Base-by-base conservation (phyloP, 1,140 invertebrate species). In the Drosophila sp. region DNA sequence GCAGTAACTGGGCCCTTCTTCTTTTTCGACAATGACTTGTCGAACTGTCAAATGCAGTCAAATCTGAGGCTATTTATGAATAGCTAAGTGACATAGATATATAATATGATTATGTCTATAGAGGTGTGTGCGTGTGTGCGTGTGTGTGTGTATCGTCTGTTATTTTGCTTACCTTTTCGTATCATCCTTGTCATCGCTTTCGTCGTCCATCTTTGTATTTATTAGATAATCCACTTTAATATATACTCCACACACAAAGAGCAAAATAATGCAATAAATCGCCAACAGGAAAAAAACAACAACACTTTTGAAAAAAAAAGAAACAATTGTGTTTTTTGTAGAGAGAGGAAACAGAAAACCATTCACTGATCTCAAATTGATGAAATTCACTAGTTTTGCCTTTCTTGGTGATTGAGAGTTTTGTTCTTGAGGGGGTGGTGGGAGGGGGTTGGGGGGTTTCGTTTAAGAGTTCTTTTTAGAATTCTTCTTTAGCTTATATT, bases 151-250 rank as follows among this genome's bases (percentile, higher is more conserved):
- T 27, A 33, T 27, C 44, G 38, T 23, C 44, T 71, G 29, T 60
- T 32, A 32, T 25, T 38, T 40, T 23, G 69, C 80, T 92, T 92
- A 95, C 95, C 95, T 93, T 93, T 95, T 95, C 47, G 94, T 94
- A 82, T 95, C 94, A 90, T 95, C 95, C 84, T 95, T 95, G 76
- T 95, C 95, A 80, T 95, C 95, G 69, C 93, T 94, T 69, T 95
- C 94, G 86, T 95, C 94, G 73, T 95, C 94, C 93, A 95, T 94
- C 54, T 89, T 91, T 11, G 76, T 58, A 54, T 80, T 61, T 78
- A 61, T 72, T 63, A 72, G 70, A 47, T 83, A 91, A 80, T 91
- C 86, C 90, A 78, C 73, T 67, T 61, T 60, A 29, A 72, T 27
- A 47, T 1, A 2, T 23, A 25, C 5, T 60, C 8, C 11, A 62